Base-by-base conservation (phyloP, 2,113 vertebrate species). In the Lasiurus borealis region DNA sequence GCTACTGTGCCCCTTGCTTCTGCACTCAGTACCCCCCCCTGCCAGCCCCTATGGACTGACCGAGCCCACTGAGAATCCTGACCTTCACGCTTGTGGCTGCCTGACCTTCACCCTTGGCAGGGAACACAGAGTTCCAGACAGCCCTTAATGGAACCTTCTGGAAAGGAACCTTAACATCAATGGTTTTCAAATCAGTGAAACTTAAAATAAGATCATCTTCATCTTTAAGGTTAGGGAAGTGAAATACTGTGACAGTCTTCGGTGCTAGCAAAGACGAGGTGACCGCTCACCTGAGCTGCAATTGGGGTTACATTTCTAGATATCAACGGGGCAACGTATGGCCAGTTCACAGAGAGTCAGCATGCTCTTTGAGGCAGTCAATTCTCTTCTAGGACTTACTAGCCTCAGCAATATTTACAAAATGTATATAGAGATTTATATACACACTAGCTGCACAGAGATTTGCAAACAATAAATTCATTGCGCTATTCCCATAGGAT, bases 181-280 rank as follows among this genome's bases (percentile, higher is more conserved):
- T 23, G 34, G 23, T 84, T 73, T 92, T 75, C 54, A 90, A 84
- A 34, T 69, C 25, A 64, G 52, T 95, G 62, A 92, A 94, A 88
- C 68, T 62, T 81, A 93, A 92, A 93, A 59, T 46, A 78, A 78
- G 44, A 80, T n/a, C n/a, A n/a, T 90, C 81, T 92, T 62, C 59
- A 68, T 59, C 69, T 52, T 46, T 69, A 83, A 75, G 34, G 44
- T 40, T 18, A 92, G 48, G 27, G 72, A 90, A 69, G 71, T 72
- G 34, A 90, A 71, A 59, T 77, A 84, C 6, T 21, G 14, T 52
- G 84, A 77, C 66, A 64, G 6, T 75, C 66, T 23, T 75, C 68
- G 57, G 1, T 29, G 34, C 44, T 80, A 34, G 52, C 52, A 93
- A 93, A 91, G 50, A 76, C 75, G 36, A 91, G 29, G 29, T 82